These are phyloP conservation scores for Periophthalmus magnuspinnatus DNA, from an alignment of 2,797 vertebrate genomes.

Conservation along the genomic window DNA sequence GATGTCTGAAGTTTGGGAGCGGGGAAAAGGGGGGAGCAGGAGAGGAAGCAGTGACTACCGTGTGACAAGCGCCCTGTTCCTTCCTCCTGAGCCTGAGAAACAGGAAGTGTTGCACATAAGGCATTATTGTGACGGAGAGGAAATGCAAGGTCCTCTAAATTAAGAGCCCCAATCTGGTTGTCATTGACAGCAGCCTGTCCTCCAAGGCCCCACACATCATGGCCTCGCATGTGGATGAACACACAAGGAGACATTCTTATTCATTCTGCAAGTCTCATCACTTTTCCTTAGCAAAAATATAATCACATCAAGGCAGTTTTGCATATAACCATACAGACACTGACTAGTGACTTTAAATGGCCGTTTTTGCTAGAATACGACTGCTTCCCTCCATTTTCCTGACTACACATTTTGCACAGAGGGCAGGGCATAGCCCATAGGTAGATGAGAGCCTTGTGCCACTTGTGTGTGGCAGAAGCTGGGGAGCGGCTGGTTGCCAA, in stretches of 20 bases:
- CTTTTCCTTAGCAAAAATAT: neutral
- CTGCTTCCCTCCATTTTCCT: neutral
- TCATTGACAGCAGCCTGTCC: slow-evolving; percentile 72
- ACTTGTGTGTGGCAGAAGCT: slow-evolving; percentile 60
- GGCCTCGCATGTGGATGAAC: slow-evolving; percentile 31
- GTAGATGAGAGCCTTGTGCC: slow-evolving; percentile 45
- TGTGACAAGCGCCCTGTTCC: slow-evolving; percentile 82
- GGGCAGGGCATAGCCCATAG: slow-evolving; percentile 53
- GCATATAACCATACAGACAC: neutral
- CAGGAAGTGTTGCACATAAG: slow-evolving; percentile 80
- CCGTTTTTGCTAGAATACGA: neutral
- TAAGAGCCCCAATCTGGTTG: slow-evolving; percentile 74
- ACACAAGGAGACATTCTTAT: slow-evolving; percentile 16
- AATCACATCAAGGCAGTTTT: slow-evolving; percentile 16
- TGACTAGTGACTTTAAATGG: neutral
- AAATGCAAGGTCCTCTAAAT: slow-evolving; percentile 82
- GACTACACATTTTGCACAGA: slow-evolving; percentile 7
- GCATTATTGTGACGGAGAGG: slow-evolving; percentile 83
- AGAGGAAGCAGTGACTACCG: slow-evolving; percentile 78
- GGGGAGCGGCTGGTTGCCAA: slow-evolving; percentile 72
- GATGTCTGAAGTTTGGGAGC: slow-evolving; percentile 74
- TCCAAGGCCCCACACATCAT: slow-evolving; percentile 58
- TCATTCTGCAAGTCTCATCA: neutral
- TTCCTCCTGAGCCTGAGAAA: slow-evolving; percentile 82
- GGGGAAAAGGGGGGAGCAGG: slow-evolving; percentile 26